Percentiles rank a stretch among this genome's conserved stretches.
Conservation (phyloP, 2,113 vertebrate genomes). For the Sinocyclocheilus grahami region DNA sequence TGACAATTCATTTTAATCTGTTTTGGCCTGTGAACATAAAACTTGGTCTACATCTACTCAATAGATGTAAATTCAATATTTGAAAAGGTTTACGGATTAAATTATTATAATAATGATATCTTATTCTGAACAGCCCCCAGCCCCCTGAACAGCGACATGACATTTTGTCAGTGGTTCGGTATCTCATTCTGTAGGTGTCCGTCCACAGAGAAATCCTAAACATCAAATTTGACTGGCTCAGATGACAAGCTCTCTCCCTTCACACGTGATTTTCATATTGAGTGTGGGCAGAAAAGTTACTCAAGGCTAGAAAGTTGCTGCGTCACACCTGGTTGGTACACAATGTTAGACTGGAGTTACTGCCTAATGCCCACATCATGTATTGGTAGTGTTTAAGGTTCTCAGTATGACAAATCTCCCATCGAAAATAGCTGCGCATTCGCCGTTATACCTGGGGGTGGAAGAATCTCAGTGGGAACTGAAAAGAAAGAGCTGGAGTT, state of each 20-base stretch:
- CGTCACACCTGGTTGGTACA: not conserved
- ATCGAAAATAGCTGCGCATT: not conserved
- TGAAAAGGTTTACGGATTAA: not conserved
- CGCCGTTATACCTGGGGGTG: not conserved
- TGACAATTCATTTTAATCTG: not conserved
- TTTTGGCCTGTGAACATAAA: not conserved
- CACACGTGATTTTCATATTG: not conserved
- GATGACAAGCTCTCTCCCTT: not conserved
- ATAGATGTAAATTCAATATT: not conserved
- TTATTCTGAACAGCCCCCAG: not conserved
- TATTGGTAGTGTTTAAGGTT: not conserved
- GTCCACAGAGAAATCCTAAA: not conserved
- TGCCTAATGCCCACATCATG: not conserved
- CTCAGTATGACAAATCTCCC: not conserved
- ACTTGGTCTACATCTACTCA: not conserved
- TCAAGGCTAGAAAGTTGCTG: not conserved
- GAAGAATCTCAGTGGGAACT: not conserved
- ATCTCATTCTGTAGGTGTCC: not conserved
- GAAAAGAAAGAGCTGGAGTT: not conserved
- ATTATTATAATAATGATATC: not conserved
- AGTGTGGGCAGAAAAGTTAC: not conserved
- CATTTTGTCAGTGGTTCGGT: not conserved
- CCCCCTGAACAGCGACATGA: no score
- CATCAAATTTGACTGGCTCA: not conserved
- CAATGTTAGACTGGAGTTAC: not conserved